These are phyloP conservation scores for Andrena camellia DNA, from an alignment of 2,888 invertebrate genomes.

Conservation along the genomic window DNA sequence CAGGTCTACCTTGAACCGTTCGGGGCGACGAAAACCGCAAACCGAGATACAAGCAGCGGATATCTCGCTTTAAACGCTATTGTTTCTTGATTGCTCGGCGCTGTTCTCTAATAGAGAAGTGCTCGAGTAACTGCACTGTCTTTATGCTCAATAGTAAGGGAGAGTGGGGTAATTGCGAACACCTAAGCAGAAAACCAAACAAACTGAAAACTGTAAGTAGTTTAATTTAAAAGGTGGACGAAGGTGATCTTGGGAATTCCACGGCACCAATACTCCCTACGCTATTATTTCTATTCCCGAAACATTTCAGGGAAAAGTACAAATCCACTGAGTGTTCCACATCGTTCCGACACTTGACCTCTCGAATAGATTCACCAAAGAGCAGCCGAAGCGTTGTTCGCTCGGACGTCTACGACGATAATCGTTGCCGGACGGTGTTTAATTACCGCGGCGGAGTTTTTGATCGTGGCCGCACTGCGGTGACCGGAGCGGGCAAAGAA, in stretches of 20 bases:
- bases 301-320: background rate
- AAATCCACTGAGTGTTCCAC: too few species aligned
- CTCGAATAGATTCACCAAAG: slow-evolving; percentile 3
- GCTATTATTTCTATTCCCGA: background rate
- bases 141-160: background rate
- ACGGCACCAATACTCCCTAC: too few species aligned
- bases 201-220: too few species aligned
- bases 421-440: slow-evolving; percentile 42
- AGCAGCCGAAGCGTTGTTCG: slow-evolving; percentile 23
- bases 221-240: too few species aligned
- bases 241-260: too few species aligned
- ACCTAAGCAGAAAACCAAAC: too few species aligned
- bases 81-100: background rate
- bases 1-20: slow-evolving; percentile 30
- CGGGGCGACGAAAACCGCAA: slow-evolving; percentile 36
- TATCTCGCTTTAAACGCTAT: slow-evolving; percentile 8
- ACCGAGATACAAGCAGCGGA: slow-evolving; percentile 41
- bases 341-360: background rate
- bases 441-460: slow-evolving; percentile 63
- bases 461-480: slow-evolving; percentile 42
- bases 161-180: too few species aligned
- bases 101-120: background rate
- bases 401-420: slow-evolving; percentile 30
- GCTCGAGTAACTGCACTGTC: background rate
- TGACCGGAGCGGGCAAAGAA: slow-evolving; percentile 19